Percentiles rank a stretch among this genome's conserved stretches.
Evolutionary conservation across 2,797 vertebrate species (phyloP).

Genomic region (Enteromius fasciolatus): DNA sequence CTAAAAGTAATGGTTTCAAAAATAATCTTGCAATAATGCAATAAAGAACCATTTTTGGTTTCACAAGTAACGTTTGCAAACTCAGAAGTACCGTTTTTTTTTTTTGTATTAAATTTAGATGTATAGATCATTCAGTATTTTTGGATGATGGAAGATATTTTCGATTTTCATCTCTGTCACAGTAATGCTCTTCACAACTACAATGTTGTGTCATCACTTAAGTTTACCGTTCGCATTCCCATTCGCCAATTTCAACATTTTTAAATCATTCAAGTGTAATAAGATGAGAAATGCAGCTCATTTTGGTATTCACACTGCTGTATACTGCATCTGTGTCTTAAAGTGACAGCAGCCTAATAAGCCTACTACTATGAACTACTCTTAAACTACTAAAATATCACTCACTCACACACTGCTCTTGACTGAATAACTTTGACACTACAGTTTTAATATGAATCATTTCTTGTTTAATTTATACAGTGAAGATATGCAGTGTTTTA

Average conservation of each 20-base stretch:
- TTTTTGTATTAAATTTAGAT: too few relatives aligned
- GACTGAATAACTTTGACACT: not conserved
- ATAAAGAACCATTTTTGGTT: not conserved
- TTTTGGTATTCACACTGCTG: not conserved
- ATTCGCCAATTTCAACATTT: too few relatives aligned
- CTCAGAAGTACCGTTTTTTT: not conserved
- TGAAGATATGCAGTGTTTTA: too few relatives aligned
- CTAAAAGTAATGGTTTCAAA: not conserved
- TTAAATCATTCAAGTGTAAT: too few relatives aligned
- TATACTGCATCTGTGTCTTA: not conserved
- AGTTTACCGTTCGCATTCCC: not conserved
- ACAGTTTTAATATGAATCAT: not conserved
- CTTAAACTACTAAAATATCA: not conserved
- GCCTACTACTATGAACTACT: not conserved
- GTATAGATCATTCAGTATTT: not conserved
- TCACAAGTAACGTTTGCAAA: not conserved
- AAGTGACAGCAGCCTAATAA: slow-evolving; percentile 1
- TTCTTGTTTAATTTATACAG: not conserved
- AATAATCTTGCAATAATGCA: not conserved
- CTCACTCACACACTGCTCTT: not conserved
- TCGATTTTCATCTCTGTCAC: not conserved
- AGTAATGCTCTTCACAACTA: not conserved
- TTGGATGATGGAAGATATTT: not conserved
- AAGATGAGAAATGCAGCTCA: not conserved
- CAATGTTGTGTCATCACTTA: not conserved